Evolutionary conservation across 2,113 vertebrate genomes (phyloP).

Genomic region (Microtus richardsoni): DNA sequence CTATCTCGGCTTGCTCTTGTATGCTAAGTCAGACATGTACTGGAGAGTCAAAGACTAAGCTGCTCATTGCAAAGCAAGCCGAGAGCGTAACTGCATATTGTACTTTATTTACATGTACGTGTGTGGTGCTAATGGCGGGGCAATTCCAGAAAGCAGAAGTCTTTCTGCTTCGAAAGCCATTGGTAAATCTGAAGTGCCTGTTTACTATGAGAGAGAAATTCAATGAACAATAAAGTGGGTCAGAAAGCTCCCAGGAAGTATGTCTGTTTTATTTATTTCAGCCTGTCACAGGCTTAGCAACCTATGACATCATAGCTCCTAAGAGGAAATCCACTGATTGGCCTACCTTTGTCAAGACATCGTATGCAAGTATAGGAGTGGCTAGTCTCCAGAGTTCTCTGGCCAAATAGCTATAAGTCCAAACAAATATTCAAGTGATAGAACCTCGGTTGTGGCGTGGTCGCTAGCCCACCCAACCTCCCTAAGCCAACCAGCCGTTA

Average conservation of each 20-base stretch:
- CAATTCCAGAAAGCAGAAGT: background rate
- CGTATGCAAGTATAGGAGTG: background rate
- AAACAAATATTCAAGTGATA: background rate
- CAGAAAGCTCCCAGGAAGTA: constrained; percentile 17
- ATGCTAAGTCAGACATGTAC: background rate
- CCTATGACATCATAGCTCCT: background rate
- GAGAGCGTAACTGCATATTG: background rate
- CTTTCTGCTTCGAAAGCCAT: background rate
- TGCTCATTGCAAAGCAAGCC: background rate
- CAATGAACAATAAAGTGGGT: constrained; percentile 4
- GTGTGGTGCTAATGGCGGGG: background rate
- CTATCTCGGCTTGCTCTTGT: background rate
- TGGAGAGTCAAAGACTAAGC: background rate
- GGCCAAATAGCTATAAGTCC: background rate
- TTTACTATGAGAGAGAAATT: constrained; percentile 4
- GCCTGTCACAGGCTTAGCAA: background rate
- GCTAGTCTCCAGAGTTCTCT: background rate
- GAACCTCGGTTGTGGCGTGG: background rate
- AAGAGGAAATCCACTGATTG: background rate
- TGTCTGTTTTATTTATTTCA: background rate
- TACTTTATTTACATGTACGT: background rate
- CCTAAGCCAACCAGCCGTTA: background rate
- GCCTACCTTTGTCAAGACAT: background rate
- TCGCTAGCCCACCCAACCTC: background rate
- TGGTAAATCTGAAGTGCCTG: background rate